Conservation (phyloP, 2,113 vertebrate species). For the Microtus richardsoni region DNA sequence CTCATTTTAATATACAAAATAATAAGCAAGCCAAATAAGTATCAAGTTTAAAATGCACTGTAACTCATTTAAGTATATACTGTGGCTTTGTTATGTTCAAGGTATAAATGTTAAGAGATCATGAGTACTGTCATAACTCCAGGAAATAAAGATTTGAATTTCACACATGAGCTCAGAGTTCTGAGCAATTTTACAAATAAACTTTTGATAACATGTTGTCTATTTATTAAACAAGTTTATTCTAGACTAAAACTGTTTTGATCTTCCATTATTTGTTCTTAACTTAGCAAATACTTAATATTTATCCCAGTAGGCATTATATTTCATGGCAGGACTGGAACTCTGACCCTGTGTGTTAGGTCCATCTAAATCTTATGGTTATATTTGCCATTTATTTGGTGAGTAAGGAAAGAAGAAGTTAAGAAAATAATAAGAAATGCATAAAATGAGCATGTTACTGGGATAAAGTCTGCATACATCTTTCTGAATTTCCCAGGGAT, state of each 20-base stretch:
- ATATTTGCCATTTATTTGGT: neutral
- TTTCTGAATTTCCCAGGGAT: neutral
- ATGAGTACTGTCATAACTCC: neutral
- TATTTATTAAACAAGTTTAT: neutral
- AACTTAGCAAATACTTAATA: neutral
- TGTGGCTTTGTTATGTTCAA: neutral
- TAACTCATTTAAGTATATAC: neutral
- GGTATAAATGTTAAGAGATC: neutral
- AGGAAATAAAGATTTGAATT: constrained; percentile 4
- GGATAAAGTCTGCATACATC: neutral
- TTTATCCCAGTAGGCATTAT: neutral
- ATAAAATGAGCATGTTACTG: neutral
- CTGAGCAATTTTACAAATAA: constrained; percentile 27
- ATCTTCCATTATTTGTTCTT: neutral
- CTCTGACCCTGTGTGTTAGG: neutral
- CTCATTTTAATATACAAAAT: constrained; percentile 32
- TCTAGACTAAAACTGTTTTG: neutral
- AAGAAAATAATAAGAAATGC: neutral
- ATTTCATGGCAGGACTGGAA: neutral
- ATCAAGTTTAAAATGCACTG: neutral
- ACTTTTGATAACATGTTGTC: neutral
- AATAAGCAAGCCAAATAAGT: neutral
- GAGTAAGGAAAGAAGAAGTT: neutral
- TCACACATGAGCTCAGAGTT: neutral
- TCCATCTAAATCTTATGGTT: neutral